Evolutionary conservation across 1,140 invertebrate genomes (phyloP).

Genomic region (Sarcophaga peregrina): DNA sequence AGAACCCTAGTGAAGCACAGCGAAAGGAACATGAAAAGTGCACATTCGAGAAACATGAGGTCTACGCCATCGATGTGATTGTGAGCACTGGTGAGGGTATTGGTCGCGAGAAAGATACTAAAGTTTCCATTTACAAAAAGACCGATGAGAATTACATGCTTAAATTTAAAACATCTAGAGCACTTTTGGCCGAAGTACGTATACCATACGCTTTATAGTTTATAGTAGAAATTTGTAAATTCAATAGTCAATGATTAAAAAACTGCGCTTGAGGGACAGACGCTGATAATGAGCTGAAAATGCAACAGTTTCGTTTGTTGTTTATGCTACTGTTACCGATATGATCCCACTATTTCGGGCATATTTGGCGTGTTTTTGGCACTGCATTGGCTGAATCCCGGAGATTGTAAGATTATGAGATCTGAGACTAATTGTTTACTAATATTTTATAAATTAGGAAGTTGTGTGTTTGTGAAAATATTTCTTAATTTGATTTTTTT

Average conservation of each 20-base stretch:
- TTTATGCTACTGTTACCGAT: neutral
- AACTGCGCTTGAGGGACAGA: constrained; percentile 45
- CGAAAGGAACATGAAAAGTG: constrained; percentile 98
- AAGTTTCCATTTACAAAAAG: constrained; percentile 98
- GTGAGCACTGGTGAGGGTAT: constrained; percentile 93
- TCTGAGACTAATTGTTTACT: constrained; percentile 38
- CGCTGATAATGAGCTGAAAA: constrained; percentile 25
- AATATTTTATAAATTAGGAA: constrained; percentile 12
- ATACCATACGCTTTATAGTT: neutral
- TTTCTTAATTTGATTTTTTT: neutral
- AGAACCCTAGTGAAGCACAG: constrained; percentile 97
- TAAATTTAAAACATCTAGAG: constrained; percentile 95
- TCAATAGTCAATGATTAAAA: constrained; percentile 45
- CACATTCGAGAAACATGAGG: constrained; percentile 95
- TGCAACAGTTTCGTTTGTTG: constrained; percentile 31
- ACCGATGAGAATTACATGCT: constrained; percentile 97
- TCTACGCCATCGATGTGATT: constrained; percentile 98
- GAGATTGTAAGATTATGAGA: constrained; percentile 49
- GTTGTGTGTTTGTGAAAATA: neutral
- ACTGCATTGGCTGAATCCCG: constrained; percentile 33
- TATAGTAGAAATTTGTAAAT: neutral
- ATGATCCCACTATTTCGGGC: neutral
- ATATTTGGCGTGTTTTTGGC: constrained; percentile 28
- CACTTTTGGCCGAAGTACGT: constrained; percentile 89
- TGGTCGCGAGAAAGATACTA: constrained; percentile 90